Percentiles rank a stretch among this genome's conserved stretches.
These are phyloP conservation scores for Actinia tenebrosa DNA, from an alignment of 64 coral and sea anemone species.

Conservation along the genomic window DNA sequence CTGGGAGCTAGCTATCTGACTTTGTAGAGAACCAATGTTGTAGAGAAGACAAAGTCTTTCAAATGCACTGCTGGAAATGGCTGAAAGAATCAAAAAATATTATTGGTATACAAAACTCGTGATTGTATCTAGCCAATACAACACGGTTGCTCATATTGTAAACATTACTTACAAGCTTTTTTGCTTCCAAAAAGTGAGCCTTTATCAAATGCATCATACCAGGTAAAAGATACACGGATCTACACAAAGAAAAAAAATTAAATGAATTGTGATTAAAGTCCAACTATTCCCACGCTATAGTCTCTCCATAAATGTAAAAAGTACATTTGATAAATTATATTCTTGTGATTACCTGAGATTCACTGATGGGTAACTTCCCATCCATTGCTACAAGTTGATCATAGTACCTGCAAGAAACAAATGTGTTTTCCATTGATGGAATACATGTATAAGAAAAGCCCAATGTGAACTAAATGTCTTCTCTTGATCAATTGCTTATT, in stretches of 20 bases:
- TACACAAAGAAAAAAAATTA: background rate
- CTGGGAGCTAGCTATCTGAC: constrained; percentile 89
- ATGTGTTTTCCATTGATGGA: too few species aligned
- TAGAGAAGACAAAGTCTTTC: constrained; percentile 86
- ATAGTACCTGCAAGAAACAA: constrained; percentile 76
- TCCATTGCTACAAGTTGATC: constrained; percentile 95
- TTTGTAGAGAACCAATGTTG: constrained; percentile 96
- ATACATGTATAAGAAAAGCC: too few species aligned
- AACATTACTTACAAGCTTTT: constrained; percentile 63
- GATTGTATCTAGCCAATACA: background rate
- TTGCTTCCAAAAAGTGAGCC: constrained; percentile 81
- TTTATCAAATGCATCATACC: constrained; percentile 98
- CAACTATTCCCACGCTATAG: background rate
- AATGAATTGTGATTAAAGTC: background rate
- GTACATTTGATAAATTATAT: background rate
- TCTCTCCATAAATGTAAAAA: background rate
- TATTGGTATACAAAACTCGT: background rate
- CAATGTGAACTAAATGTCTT: too few species aligned
- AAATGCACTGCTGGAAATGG: constrained; percentile 75
- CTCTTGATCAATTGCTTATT: too few species aligned
- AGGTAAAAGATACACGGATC: constrained; percentile 91
- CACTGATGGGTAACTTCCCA: constrained; percentile 85
- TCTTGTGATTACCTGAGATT: constrained; percentile 75
- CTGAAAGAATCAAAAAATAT: constrained; percentile 22
- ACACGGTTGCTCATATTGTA: background rate